Evolutionary conservation across 1,140 invertebrate genomes (phyloP).

Genomic region (Caenorhabditis briggsae): DNA sequence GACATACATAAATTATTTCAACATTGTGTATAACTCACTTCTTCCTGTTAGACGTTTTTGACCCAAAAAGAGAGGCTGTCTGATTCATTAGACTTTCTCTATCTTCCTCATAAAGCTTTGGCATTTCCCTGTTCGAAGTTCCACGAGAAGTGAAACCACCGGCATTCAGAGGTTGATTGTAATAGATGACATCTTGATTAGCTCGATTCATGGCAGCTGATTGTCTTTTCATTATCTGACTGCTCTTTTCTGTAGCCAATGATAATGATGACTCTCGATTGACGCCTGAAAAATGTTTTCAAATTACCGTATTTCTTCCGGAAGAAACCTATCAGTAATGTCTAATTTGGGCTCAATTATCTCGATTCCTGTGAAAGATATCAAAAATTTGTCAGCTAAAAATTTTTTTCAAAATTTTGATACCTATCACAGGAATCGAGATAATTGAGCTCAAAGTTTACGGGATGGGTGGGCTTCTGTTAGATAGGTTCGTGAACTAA

Average conservation of each 20-base stretch:
- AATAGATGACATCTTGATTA: neutral
- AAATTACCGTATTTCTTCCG: too few relatives aligned
- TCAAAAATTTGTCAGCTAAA: too few relatives aligned
- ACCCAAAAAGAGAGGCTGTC: conserved; percentile 8
- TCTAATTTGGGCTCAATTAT: too few relatives aligned
- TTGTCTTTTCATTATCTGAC: conserved; percentile 44
- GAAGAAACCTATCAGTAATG: too few relatives aligned
- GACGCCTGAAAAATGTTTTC: conserved; percentile 12
- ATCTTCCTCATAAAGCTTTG: conserved; percentile 32
- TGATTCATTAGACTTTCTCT: conserved; percentile 29
- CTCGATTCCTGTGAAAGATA: too few relatives aligned
- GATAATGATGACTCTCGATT: conserved; percentile 57
- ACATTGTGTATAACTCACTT: neutral
- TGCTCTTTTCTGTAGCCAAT: conserved; percentile 2
- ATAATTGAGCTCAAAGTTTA: too few relatives aligned
- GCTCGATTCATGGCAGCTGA: conserved; percentile 4
- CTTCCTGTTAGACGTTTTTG: neutral
- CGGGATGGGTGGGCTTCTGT: too few relatives aligned
- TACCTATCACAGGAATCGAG: too few relatives aligned
- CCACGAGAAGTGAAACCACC: conserved; percentile 41
- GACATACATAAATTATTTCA: neutral
- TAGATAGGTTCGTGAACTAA: neutral
- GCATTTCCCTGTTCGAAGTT: conserved; percentile 29
- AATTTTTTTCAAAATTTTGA: too few relatives aligned
- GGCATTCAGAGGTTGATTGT: conserved; percentile 20